Evolutionary conservation across 53 echinoderm and acorn worm species (phyloP).

Genomic region (Paracentrotus lividus): DNA sequence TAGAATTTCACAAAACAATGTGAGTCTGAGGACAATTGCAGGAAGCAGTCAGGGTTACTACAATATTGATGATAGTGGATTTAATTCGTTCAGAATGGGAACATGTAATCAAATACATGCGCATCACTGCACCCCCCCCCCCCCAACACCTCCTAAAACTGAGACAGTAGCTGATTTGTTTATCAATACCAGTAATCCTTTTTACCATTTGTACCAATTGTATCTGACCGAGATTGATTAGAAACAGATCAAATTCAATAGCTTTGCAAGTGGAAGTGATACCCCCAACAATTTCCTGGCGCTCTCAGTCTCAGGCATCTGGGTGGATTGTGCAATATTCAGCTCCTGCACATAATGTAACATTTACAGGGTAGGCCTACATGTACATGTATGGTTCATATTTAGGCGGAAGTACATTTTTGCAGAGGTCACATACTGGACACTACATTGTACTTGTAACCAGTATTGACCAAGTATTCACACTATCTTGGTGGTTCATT

Average conservation of each 20-base stretch:
- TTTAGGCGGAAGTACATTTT: not conserved
- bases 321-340: not conserved
- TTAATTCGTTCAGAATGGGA: not conserved
- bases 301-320: not conserved
- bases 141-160: too few species aligned
- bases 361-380: too few species aligned
- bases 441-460: too few species aligned
- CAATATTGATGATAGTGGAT: conserved; percentile 17
- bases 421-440: too few species aligned
- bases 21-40: conserved; percentile 37
- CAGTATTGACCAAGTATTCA: too few species aligned
- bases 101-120: not conserved
- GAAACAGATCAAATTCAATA: not conserved
- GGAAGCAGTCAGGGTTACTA: conserved; percentile 16
- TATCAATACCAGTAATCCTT: too few species aligned
- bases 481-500: too few species aligned
- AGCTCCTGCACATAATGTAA: not conserved
- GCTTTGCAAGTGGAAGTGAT: not conserved
- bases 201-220: too few species aligned
- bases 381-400: too few species aligned
- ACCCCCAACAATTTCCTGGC: not conserved
- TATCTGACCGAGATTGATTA: not conserved
- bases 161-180: too few species aligned
- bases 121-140: too few species aligned
- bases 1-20: not conserved